Evolutionary conservation across 2,888 invertebrate species (phyloP).

Genomic region (Dinocampus coccinellae): DNA sequence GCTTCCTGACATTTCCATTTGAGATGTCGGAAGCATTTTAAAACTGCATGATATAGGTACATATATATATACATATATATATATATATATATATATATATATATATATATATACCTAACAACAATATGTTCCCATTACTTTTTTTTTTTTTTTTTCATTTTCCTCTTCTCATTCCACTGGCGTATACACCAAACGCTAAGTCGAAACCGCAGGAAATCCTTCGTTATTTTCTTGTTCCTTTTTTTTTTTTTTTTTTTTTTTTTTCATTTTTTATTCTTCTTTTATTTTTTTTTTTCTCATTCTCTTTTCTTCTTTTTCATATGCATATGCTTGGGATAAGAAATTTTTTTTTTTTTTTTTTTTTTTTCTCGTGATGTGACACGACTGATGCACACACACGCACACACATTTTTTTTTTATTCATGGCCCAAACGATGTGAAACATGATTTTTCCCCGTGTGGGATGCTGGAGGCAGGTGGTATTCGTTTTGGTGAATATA

Average conservation of each 20-base stretch:
- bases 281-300: too few species aligned
- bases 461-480: constrained; percentile 30
- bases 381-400: background rate
- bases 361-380: background rate
- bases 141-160: constrained; percentile 15
- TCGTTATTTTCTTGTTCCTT: background rate
- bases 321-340: background rate
- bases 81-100: background rate
- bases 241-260: constrained; percentile 22
- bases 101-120: background rate
- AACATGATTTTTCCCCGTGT: background rate
- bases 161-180: constrained; percentile 15
- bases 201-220: constrained; percentile 23
- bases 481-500: constrained; percentile 14
- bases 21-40: constrained; percentile 33
- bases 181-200: background rate
- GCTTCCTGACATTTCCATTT: constrained; percentile 48
- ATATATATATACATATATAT: too few species aligned
- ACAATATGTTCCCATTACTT: background rate
- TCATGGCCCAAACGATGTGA: background rate
- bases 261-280: constrained; percentile 6
- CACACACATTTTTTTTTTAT: background rate
- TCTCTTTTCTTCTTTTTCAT: background rate
- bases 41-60: background rate
- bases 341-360: constrained; percentile 2